Conservation (phyloP, 2,797 vertebrate species). For the Aldrovandia affinis region DNA sequence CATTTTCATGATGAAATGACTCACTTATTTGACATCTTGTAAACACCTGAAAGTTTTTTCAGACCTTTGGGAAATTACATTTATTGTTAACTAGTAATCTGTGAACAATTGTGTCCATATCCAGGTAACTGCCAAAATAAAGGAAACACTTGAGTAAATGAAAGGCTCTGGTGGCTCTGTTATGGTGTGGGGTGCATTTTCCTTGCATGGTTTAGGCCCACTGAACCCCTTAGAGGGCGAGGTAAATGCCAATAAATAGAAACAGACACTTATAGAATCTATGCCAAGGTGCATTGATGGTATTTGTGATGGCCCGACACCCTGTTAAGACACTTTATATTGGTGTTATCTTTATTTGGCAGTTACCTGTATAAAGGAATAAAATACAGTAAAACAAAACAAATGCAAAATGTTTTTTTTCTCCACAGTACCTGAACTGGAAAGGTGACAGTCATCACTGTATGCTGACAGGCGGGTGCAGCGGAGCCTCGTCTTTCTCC, state of each 20-base stretch:
- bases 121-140: too few species aligned
- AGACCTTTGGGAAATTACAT: background rate
- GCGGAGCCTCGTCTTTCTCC: slow-evolving; percentile 52
- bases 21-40: background rate
- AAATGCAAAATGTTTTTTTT: background rate
- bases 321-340: too few species aligned
- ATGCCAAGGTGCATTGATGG: too few species aligned
- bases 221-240: too few species aligned
- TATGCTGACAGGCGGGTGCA: slow-evolving; percentile 55
- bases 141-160: too few species aligned
- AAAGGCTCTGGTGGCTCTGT: too few species aligned
- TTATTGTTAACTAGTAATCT: background rate
- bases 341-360: too few species aligned
- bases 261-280: too few species aligned
- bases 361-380: background rate
- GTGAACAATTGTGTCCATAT: background rate
- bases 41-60: background rate
- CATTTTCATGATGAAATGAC: background rate
- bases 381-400: background rate
- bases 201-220: too few species aligned
- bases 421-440: slow-evolving; percentile 64
- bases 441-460: slow-evolving; percentile 66
- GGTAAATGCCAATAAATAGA: too few species aligned
- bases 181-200: too few species aligned
- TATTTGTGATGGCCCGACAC: too few species aligned